Percentiles rank a stretch among this genome's conserved stretches.
Conservation (phyloP, 2,888 invertebrate genomes). For the Tetrapedia diversipes region DNA sequence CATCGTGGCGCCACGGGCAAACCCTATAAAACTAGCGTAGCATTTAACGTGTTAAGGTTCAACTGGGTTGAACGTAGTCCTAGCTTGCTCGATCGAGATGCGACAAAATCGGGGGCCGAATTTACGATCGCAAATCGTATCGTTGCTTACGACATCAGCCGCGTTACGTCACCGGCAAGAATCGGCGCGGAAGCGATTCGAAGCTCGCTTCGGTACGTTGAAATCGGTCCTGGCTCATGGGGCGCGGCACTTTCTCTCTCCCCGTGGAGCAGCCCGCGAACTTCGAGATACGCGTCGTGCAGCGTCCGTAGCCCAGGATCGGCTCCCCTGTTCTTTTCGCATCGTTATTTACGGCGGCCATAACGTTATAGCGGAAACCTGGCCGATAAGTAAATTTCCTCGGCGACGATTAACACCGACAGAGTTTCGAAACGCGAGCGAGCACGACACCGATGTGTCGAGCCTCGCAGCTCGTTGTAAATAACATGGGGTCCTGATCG, state of each 20-base stretch:
- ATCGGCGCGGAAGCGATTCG: slow-evolving; percentile 48
- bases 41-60: too few species aligned
- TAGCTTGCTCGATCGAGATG: not conserved
- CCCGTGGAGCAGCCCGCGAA: not conserved
- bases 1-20: too few species aligned
- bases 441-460: not conserved
- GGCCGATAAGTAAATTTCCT: slow-evolving; percentile 36
- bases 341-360: slow-evolving; percentile 38
- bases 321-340: slow-evolving; percentile 20
- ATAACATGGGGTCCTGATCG: slow-evolving; percentile 3
- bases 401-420: slow-evolving; percentile 36
- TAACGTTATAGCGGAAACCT: slow-evolving; percentile 44
- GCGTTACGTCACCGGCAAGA: slow-evolving; percentile 51
- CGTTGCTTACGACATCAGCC: slow-evolving; percentile 42
- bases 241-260: slow-evolving; percentile 66
- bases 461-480: slow-evolving; percentile 1
- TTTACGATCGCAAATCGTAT: slow-evolving; percentile 15
- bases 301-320: too few species aligned
- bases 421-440: slow-evolving; percentile 20
- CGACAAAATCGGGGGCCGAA: slow-evolving; percentile 29
- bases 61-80: too few species aligned
- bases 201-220: slow-evolving; percentile 41
- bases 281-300: slow-evolving; percentile 32
- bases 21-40: too few species aligned
- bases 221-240: slow-evolving; percentile 52